Evolutionary conservation across 1,140 invertebrate genomes (phyloP).

Genomic region (Anastrepha ludens): DNA sequence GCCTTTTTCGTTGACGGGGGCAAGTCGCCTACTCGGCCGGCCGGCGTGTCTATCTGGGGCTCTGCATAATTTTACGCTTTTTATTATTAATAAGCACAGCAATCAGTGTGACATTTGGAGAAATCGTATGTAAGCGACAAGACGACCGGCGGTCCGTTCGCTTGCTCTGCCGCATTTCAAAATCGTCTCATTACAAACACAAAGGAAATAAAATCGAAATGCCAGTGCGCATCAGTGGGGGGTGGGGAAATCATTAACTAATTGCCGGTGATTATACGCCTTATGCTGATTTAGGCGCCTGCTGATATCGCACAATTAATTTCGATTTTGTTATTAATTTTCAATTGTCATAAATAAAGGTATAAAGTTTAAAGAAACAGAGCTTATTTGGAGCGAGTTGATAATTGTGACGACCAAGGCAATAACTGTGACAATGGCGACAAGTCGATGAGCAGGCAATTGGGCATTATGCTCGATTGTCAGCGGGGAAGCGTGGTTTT

Average conservation of each 20-base stretch:
- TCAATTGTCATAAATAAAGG: slow-evolving; percentile 19
- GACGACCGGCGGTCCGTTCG: neutral
- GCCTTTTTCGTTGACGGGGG: neutral
- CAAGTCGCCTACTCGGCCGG: neutral
- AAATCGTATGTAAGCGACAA: slow-evolving; percentile 16
- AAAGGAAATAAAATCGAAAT: slow-evolving; percentile 39
- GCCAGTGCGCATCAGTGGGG: neutral
- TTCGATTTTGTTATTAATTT: slow-evolving; percentile 47
- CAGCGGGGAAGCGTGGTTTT: neutral
- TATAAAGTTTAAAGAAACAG: neutral
- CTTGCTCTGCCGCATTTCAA: neutral
- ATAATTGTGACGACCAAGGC: neutral
- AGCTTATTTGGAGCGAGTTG: neutral
- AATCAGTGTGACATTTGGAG: slow-evolving; percentile 72
- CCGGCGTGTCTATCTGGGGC: slow-evolving; percentile 19
- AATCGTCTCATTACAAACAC: slow-evolving; percentile 41
- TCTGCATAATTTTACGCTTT: slow-evolving; percentile 69
- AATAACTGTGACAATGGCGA: slow-evolving; percentile 2
- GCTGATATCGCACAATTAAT: slow-evolving; percentile 38
- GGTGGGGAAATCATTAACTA: slow-evolving; percentile 13
- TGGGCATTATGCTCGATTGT: too few relatives aligned
- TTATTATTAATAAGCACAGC: slow-evolving; percentile 72
- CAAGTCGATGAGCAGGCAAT: neutral
- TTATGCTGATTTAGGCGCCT: slow-evolving; percentile 47
- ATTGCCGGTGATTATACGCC: slow-evolving; percentile 51